Evolutionary conservation across 2,888 invertebrate species (phyloP).

Genomic region (Dorcus hopei): DNA sequence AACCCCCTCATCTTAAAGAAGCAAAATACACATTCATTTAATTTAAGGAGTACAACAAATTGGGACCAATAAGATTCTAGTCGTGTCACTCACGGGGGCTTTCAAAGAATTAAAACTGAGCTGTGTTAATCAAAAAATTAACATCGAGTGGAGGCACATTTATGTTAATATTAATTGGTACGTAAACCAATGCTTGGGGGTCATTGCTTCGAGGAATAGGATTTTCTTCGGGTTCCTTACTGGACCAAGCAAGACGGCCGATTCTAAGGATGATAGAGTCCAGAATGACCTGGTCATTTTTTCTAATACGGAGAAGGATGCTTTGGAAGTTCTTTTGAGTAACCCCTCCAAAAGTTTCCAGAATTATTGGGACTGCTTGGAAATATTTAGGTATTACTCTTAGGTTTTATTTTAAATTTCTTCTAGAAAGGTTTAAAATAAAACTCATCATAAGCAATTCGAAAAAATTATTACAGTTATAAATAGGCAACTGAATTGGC

Average conservation of each 20-base stretch:
- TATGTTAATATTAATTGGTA: constrained; percentile 37
- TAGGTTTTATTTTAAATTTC: neutral
- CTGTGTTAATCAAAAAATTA: constrained; percentile 32
- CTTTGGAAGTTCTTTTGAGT: constrained; percentile 36
- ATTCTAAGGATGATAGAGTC: constrained; percentile 28
- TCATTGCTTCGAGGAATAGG: constrained; percentile 37
- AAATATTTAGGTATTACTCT: constrained; percentile 37
- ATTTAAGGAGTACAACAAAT: constrained; percentile 37
- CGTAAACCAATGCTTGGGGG: constrained; percentile 36
- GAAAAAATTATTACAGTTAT: too few species aligned
- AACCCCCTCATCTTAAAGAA: neutral
- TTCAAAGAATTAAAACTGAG: constrained; percentile 37
- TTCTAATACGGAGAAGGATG: constrained; percentile 32
- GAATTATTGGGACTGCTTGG: constrained; percentile 44
- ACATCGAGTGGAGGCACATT: constrained; percentile 32
- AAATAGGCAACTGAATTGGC: too few species aligned
- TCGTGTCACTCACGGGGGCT: constrained; percentile 36
- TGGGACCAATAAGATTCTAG: constrained; percentile 32
- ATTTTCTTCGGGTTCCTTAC: constrained; percentile 35
- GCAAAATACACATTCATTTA: neutral
- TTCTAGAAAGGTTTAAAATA: neutral
- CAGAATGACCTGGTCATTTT: constrained; percentile 36
- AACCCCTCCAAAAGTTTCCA: constrained; percentile 34
- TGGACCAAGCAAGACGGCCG: constrained; percentile 33
- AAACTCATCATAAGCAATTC: neutral